Conservation (phyloP, 30 jellyfish, hydroid and myxozoan genomes). For the Turritopsis dohrnii region DNA sequence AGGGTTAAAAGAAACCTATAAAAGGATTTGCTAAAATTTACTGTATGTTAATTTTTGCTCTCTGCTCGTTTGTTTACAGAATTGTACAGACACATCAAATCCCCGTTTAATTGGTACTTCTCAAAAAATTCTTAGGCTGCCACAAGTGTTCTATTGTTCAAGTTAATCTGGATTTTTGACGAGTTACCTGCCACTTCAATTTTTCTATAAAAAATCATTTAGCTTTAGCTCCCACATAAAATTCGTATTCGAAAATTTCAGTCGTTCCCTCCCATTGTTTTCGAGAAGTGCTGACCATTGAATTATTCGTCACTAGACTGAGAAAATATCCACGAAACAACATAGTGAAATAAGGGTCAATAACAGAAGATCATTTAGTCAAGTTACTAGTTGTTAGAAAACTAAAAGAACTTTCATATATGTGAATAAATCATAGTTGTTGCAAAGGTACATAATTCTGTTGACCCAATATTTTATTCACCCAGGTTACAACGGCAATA, state of each 20-base stretch:
- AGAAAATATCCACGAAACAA: not conserved
- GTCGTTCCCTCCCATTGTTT: not conserved
- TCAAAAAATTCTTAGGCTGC: no score
- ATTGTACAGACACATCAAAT: no score
- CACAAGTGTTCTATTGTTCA: no score
- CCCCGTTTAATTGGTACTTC: no score
- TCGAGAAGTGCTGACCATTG: not conserved
- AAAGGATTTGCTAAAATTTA: no score
- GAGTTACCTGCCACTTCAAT: not conserved
- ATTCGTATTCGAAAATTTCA: not conserved
- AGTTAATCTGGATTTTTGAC: not conserved
- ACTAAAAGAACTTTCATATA: not conserved
- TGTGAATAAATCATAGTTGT: not conserved
- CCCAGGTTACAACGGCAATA: not conserved
- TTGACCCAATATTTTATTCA: not conserved
- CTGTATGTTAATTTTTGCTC: no score
- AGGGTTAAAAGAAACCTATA: no score
- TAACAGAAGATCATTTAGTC: no score
- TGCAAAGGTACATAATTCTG: not conserved
- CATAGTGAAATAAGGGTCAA: not conserved
- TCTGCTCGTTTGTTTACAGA: no score
- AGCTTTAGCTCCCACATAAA: not conserved
- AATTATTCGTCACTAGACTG: not conserved
- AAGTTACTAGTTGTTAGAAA: not conserved
- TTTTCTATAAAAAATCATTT: not conserved